Evolutionary conservation across 2,888 invertebrate genomes (phyloP).

Genomic region (Melitaea athalia): DNA sequence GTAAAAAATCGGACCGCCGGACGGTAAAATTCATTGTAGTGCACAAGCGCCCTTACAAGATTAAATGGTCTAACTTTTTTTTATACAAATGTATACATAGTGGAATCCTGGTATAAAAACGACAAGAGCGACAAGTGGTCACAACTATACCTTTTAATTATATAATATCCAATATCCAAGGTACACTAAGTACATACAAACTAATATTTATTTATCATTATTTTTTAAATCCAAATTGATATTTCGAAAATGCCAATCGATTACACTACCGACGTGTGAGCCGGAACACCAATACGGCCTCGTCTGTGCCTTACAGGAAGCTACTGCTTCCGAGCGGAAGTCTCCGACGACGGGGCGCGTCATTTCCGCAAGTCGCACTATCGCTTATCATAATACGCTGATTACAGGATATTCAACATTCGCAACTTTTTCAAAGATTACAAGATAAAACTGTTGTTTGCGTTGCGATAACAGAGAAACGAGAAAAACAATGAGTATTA

Average conservation of each 20-base stretch:
- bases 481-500: too few species aligned
- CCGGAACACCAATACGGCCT: constrained; percentile 50
- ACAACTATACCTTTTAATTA: too few species aligned
- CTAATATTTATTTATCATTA: neutral
- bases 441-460: neutral
- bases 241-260: constrained; percentile 13
- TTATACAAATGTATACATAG: too few species aligned
- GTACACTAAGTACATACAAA: neutral
- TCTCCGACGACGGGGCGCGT: constrained; percentile 56
- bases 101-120: too few species aligned
- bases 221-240: constrained; percentile 5
- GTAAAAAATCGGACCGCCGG: too few species aligned
- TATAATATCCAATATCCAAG: too few species aligned
- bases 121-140: too few species aligned
- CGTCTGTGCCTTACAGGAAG: constrained; percentile 60
- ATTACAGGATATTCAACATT: constrained; percentile 33
- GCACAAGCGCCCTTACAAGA: too few species aligned
- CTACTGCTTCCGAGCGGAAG: constrained; percentile 72
- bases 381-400: constrained; percentile 22
- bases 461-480: too few species aligned
- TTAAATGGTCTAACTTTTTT: too few species aligned
- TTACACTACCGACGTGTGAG: constrained; percentile 20
- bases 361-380: constrained; percentile 54
- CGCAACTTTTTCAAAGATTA: constrained; percentile 15
- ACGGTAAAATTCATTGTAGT: too few species aligned